Conservation (phyloP, 2,797 vertebrate genomes). For the Halcyon leucocephala region DNA sequence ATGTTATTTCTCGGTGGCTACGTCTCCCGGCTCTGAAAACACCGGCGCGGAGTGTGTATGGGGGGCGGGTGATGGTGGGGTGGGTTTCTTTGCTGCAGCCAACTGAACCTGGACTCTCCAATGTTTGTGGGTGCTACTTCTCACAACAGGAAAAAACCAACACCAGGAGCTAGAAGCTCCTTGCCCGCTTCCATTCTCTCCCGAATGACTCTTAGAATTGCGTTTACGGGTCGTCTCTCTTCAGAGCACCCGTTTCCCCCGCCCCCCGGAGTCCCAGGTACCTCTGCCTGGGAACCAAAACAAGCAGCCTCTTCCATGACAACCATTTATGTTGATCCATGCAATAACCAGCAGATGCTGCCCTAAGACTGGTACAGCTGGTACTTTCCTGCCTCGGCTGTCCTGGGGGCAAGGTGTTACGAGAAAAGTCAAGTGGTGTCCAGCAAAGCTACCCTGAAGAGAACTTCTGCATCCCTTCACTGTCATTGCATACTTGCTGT, state of each 20-base stretch:
- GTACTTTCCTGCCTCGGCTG: slow-evolving; percentile 46
- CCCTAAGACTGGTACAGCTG: slow-evolving; percentile 79
- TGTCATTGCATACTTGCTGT: not conserved
- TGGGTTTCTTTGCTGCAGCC: not conserved
- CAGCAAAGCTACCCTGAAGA: slow-evolving; percentile 3
- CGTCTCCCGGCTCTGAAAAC: not conserved
- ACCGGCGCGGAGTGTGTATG: not conserved
- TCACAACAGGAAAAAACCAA: not conserved
- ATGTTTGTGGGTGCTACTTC: not conserved
- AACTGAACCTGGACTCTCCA: not conserved
- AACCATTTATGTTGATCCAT: slow-evolving; percentile 77
- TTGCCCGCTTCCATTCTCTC: not conserved
- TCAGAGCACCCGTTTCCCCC: not conserved
- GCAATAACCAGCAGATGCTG: slow-evolving; percentile 83
- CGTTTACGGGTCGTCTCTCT: not conserved
- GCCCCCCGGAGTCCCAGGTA: not conserved
- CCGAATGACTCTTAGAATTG: not conserved
- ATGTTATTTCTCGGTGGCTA: not conserved
- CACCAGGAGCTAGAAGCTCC: not conserved
- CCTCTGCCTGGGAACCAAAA: slow-evolving; percentile 53
- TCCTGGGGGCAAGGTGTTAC: slow-evolving; percentile 68
- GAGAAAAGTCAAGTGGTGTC: slow-evolving; percentile 23
- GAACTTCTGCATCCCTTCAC: not conserved
- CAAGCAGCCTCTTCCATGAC: slow-evolving; percentile 68
- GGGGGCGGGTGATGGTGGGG: not conserved